Evolutionary conservation across 1,140 invertebrate genomes (phyloP), one percentile per base, ranked within the genome.

Genomic region (Drosophila takahashii): DNA sequence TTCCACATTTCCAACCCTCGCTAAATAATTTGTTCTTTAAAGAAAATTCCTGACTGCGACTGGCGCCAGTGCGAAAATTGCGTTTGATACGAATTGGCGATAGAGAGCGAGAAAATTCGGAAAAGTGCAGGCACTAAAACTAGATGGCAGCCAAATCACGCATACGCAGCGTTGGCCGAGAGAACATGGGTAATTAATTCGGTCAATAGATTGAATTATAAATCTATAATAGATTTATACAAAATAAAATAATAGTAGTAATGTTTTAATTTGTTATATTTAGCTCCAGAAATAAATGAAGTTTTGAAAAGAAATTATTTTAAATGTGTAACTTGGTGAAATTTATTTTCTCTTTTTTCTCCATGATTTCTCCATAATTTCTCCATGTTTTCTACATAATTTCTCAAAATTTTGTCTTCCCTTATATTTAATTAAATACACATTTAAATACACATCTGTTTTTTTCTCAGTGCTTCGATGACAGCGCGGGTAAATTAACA

Each of bases 1-100:
- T n/a, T 7, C 58, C 47, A n/a, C 37, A 37, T 48, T 57, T 58
- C 37, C 56, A 29, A 1, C 18, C 32, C 42, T 18, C 69, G 64
- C 67, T 34, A 78, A 75, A 75, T 75, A 74, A 66, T 64, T 77
- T 58, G 44, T 51, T 66, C 59, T 71, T 84, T 83, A 60, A 69
- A 58, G 50, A 59, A 64, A 61, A 72, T 58, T 72, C 66, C 52
- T 58, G 52, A 59, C 48, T 57, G 41, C 45, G 76, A 79, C 62
- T 86, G 83, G 83, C 83, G 83, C 83, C 83, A 83, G 47, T 47
- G 48, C 37, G 32, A 61, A 66, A 59, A 61, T 79, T 67, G 58
- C 39, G 41, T 61, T 66, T 71, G 53, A 77, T 77, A 70, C 53
- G 37, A 47, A 70, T 52, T 39, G 54, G 27, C 51, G 51, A 70